Evolutionary conservation across 2,113 vertebrate genomes (phyloP), one percentile per base, ranked within the genome.

Genomic region (Paramisgurnus dabryanus): DNA sequence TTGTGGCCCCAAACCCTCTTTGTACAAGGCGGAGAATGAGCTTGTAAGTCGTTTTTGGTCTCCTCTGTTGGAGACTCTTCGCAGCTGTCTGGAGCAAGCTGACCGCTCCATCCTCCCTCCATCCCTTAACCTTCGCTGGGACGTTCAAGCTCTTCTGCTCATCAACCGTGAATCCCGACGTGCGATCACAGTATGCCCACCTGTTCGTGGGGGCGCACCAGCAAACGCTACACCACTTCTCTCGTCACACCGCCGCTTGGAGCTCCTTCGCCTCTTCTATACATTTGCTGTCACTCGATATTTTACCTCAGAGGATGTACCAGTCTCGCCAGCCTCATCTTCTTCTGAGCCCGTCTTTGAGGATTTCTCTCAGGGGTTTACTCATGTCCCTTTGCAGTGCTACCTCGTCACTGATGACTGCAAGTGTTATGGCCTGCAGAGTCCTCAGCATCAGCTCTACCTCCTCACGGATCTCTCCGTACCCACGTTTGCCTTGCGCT

Each of bases 1-100:
- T 43, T 97, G 95, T 4, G 96, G 96, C 11, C 95, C 96, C 0
- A 93, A 87, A 0, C 96, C 96, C 0, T 90, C 94, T 17, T 88
- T 98, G 64, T 90, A 93, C 80, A 88, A 82, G 43, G 87, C 94
- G 0, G 89, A 94, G 79, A 89, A 88, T 1, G 90, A 91, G 86
- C 85, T 96, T 47, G 86, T 97, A 82, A 89, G 88, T 4, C 89
- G 87, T 13, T 95, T 95, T 86, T 98, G 96, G 96, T 91, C 91
- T 27, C 95, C 96, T 0, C 50, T 95, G 50, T 78, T 92, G 80
- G 95, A 96, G 40, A 87, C 87, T 0, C 86, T 98, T 66, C 91
- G 91, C 40, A 87, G 89, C 58, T 94, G 93, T 71, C 84, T 94
- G 83, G 88, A 90, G 4, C 85, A 93, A 1, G 90, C 89, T 22